phyloP scores from a whole-genome alignment of 1,140 invertebrate genomes.

The Octopus sinensis region DNA sequence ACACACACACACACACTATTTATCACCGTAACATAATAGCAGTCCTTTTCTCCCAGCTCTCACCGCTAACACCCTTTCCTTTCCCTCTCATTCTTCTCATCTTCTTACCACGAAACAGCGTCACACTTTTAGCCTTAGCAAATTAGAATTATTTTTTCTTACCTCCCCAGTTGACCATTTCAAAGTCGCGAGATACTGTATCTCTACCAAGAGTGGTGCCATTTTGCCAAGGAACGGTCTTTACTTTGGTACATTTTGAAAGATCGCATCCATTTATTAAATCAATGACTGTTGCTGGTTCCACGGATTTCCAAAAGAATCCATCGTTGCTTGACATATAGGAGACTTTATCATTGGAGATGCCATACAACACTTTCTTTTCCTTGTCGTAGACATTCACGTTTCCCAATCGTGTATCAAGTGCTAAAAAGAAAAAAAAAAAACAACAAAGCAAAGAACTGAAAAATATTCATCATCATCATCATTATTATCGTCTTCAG shows the following conservation, averaged over 20 bases:
- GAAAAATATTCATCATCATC: too few species aligned
- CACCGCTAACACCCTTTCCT: too few species aligned
- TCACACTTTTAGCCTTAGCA: not conserved
- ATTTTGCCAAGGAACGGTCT: slow-evolving; percentile 27
- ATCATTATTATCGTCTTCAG: too few species aligned
- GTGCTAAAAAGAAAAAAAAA: slow-evolving; percentile 13
- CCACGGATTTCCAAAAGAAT: slow-evolving; percentile 22
- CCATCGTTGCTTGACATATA: slow-evolving; percentile 33
- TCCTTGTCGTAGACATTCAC: slow-evolving; percentile 27
- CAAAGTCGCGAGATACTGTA: slow-evolving; percentile 15
- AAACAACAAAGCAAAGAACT: too few species aligned
- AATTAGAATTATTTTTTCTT: not conserved
- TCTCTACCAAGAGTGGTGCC: slow-evolving; percentile 10
- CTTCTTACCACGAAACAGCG: not conserved
- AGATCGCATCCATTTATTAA: slow-evolving; percentile 12
- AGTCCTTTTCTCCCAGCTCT: too few species aligned
- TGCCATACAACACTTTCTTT: slow-evolving; percentile 20
- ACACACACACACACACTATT: too few species aligned
- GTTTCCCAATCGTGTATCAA: slow-evolving; percentile 25
- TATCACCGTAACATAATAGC: too few species aligned
- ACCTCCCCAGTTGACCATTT: slow-evolving; percentile 30
- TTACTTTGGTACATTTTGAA: slow-evolving; percentile 10
- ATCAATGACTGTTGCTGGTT: not conserved
- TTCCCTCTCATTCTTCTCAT: too few species aligned
- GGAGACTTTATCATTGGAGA: slow-evolving; percentile 26